phyloP scores from a whole-genome alignment of 1,140 invertebrate species.

The Drosophila rufa region DNA sequence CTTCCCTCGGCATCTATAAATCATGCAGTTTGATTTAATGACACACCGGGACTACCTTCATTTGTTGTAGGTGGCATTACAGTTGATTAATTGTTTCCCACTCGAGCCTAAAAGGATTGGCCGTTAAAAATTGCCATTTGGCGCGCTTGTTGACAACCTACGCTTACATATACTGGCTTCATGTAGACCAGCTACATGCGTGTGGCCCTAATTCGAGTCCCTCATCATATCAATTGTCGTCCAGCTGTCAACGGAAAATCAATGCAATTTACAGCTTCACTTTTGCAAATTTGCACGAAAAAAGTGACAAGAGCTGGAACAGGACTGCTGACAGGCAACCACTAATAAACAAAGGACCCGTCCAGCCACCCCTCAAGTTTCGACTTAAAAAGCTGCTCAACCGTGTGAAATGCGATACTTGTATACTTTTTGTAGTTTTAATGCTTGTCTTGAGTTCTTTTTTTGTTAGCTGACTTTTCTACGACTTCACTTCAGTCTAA shows the following conservation, averaged over 20 bases:
- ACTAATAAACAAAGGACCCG: slow-evolving; percentile 54
- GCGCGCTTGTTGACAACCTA: slow-evolving; percentile 71
- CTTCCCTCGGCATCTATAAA: slow-evolving; percentile 58
- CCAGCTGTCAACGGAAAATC: slow-evolving; percentile 74
- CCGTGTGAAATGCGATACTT: slow-evolving; percentile 78
- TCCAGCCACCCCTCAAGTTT: slow-evolving; percentile 65
- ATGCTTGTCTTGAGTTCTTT: slow-evolving; percentile 35
- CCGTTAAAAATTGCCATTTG: slow-evolving; percentile 72
- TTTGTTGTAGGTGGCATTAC: slow-evolving; percentile 60
- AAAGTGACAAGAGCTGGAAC: slow-evolving; percentile 48
- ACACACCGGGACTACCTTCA: slow-evolving; percentile 49
- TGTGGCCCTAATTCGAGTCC: slow-evolving; percentile 54
- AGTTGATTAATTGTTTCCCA: slow-evolving; percentile 66
- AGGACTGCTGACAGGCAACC: slow-evolving; percentile 61
- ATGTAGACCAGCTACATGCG: slow-evolving; percentile 21
- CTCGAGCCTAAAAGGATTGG: slow-evolving; percentile 61
- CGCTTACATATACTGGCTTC: slow-evolving; percentile 15
- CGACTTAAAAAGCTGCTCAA: slow-evolving; percentile 70
- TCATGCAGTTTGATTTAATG: slow-evolving; percentile 72
- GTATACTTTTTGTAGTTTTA: slow-evolving; percentile 53
- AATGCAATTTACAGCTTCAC: slow-evolving; percentile 81
- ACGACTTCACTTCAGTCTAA: slow-evolving; percentile 71
- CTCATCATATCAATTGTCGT: slow-evolving; percentile 67
- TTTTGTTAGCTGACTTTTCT: slow-evolving; percentile 64
- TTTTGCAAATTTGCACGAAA: slow-evolving; percentile 73